These are phyloP conservation scores for Sebastes reedi DNA, from an alignment of 2,797 vertebrate species.

Conservation along the genomic window DNA sequence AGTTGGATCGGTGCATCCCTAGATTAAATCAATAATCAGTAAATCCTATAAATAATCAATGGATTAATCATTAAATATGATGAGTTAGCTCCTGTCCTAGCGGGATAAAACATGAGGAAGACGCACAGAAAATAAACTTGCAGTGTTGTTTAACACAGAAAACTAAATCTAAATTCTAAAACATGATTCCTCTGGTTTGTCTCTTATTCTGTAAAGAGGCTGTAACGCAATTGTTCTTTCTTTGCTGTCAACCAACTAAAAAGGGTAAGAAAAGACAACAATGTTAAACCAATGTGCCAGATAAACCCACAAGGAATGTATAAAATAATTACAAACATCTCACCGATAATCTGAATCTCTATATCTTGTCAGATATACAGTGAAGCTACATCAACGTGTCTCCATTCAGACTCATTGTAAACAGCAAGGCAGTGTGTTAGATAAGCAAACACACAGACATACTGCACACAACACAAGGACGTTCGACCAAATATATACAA, in stretches of 20 bases:
- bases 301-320: neutral
- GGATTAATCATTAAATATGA: neutral
- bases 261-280: neutral
- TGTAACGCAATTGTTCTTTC: neutral
- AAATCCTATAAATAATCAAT: neutral
- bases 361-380: neutral
- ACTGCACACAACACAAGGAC: slow-evolving; percentile 1
- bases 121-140: neutral
- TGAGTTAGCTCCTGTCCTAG: neutral
- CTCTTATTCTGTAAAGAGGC: neutral
- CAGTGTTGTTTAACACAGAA: neutral
- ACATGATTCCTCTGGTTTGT: neutral
- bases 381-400: neutral
- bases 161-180: too few species aligned
- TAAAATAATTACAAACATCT: neutral
- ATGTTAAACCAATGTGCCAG: neutral
- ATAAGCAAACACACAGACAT: neutral
- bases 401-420: neutral
- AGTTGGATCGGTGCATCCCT: neutral
- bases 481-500: neutral
- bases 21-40: neutral
- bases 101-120: neutral
- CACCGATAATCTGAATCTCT: neutral
- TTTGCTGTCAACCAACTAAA: neutral
- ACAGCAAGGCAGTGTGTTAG: neutral